Evolutionary conservation across 2,113 vertebrate genomes (phyloP).

Genomic region (Aleadryas rufinucha): DNA sequence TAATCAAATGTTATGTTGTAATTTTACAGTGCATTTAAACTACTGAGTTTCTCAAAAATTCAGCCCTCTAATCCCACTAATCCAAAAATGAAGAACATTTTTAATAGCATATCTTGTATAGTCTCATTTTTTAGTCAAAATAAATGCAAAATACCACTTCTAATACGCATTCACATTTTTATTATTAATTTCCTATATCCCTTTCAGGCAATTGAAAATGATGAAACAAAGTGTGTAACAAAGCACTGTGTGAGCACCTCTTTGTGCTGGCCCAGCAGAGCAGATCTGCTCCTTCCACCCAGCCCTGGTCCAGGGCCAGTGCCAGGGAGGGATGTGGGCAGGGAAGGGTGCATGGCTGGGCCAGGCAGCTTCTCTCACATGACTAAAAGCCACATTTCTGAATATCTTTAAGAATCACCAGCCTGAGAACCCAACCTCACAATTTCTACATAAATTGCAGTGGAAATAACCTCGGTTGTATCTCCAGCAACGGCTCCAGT

Average conservation of each 20-base stretch:
- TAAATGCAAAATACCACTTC: not conserved
- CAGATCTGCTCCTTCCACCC: not conserved
- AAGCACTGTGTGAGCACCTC: not conserved
- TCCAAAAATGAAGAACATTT: not conserved
- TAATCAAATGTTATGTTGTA: not conserved
- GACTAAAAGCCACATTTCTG: too few species aligned
- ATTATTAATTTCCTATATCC: not conserved
- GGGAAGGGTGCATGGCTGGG: too few species aligned
- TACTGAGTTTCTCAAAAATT: not conserved
- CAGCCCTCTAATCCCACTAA: constrained; percentile 9
- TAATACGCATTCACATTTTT: not conserved
- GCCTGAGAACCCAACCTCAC: not conserved
- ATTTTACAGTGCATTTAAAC: constrained; percentile 16
- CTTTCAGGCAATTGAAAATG: not conserved
- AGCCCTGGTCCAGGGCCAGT: not conserved
- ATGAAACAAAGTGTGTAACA: not conserved
- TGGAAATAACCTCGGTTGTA: rapidly evolving
- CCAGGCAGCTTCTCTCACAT: too few species aligned
- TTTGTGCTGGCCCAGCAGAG: not conserved
- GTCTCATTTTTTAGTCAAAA: not conserved
- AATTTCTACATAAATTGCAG: not conserved
- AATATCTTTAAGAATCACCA: not conserved
- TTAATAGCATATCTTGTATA: not conserved
- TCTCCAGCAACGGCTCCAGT: rapidly evolving
- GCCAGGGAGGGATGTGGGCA: not conserved